Conservation (phyloP, 1,140 invertebrate species). For the Orchestia grillus region DNA sequence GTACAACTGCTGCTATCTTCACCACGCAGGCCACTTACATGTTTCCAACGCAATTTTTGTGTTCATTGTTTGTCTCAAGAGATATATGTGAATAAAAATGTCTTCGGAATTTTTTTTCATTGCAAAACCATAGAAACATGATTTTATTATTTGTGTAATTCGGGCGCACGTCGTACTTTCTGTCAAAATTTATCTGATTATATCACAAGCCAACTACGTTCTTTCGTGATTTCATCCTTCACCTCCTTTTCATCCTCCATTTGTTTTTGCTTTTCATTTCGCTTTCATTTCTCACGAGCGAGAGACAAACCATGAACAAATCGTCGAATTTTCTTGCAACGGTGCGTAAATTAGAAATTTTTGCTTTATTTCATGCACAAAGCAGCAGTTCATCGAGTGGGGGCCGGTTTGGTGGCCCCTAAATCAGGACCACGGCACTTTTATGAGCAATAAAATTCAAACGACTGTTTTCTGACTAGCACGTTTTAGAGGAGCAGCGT, state of each 20-base stretch:
- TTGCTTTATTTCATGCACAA: background rate
- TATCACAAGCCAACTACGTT: too few relatives aligned
- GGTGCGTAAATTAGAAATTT: background rate
- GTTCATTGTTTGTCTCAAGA: too few relatives aligned
- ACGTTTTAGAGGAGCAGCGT: background rate
- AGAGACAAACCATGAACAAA: background rate
- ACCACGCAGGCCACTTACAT: background rate
- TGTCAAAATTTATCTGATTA: too few relatives aligned
- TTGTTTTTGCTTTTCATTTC: background rate
- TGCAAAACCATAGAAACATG: too few relatives aligned
- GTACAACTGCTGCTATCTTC: background rate
- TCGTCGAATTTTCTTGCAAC: background rate
- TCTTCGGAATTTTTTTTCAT: too few relatives aligned
- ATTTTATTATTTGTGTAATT: too few relatives aligned
- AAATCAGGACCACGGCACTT: slow-evolving; percentile 28
- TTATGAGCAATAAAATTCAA: slow-evolving; percentile 51
- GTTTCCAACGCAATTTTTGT: too few relatives aligned
- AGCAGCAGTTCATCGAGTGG: slow-evolving; percentile 5
- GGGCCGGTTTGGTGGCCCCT: background rate
- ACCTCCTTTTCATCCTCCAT: too few relatives aligned
- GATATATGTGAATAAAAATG: too few relatives aligned
- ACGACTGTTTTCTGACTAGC: slow-evolving; percentile 29
- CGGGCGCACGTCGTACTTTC: too few relatives aligned
- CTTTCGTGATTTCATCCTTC: too few relatives aligned
- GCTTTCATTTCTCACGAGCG: background rate